phyloP scores from a whole-genome alignment of 2,888 invertebrate genomes.

The Drosophila mercatorum region DNA sequence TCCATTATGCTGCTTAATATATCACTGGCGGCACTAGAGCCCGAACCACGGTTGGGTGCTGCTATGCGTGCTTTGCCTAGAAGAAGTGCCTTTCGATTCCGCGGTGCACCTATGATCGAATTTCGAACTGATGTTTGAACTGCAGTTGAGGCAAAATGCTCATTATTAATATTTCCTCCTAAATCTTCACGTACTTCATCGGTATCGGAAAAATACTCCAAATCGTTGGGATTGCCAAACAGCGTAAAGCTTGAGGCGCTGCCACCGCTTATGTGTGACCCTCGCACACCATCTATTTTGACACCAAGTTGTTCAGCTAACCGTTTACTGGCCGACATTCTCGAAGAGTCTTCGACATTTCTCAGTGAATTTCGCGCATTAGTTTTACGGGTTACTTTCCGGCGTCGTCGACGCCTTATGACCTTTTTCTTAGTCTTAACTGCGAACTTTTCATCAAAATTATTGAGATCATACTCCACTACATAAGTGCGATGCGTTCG shows the following conservation, averaged over 20 bases:
- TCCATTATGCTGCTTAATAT: constrained; percentile 89
- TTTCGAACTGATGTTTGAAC: constrained; percentile 82
- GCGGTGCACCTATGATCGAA: constrained; percentile 72
- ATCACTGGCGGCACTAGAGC: constrained; percentile 85
- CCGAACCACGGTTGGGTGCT: constrained; percentile 10
- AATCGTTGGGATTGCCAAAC: constrained; percentile 88
- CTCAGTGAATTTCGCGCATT: constrained; percentile 15
- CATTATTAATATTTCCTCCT: constrained; percentile 67
- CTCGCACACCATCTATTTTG: constrained; percentile 61
- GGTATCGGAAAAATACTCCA: constrained; percentile 89
- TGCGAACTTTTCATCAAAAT: constrained; percentile 87
- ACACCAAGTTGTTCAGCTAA: constrained; percentile 81
- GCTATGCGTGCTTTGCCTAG: constrained; percentile 60
- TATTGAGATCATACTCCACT: constrained; percentile 88
- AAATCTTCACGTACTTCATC: constrained; percentile 81
- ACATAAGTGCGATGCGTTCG: constrained; percentile 87
- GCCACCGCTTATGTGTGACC: constrained; percentile 62
- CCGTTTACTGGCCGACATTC: constrained; percentile 79
- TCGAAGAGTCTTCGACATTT: constrained; percentile 20
- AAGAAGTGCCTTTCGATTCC: constrained; percentile 78
- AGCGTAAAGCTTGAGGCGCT: constrained; percentile 86
- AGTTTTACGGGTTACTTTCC: constrained; percentile 41
- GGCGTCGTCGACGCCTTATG: constrained; percentile 83
- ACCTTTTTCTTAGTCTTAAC: constrained; percentile 86
- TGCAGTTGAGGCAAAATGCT: constrained; percentile 82